Evolutionary conservation across 2,888 invertebrate species (phyloP), one percentile per base, ranked within the genome.

Genomic region (Kuschelorhynchus macadamiae): DNA sequence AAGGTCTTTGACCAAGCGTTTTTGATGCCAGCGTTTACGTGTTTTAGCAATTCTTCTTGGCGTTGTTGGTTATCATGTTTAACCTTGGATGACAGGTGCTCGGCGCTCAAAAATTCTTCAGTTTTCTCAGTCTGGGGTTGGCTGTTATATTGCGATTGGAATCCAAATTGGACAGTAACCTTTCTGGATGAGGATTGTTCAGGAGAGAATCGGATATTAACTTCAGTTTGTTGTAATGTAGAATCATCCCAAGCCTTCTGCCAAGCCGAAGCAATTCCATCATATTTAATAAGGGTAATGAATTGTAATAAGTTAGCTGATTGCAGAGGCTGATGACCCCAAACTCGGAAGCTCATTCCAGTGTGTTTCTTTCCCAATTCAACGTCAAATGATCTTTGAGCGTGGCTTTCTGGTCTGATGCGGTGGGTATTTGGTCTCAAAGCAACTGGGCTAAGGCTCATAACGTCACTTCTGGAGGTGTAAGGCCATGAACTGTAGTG

Each of bases 401-500:
- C 76, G 72, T 80, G 73, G 8, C 77, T 74, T 72, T 81, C 72
- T 30, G 77, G 78, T 18, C 50, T 60, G 57, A 88, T 82, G 14
- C 86, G 67, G 75, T 86, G 85, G 4, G 87, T 85, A 42, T 84
- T 70, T 42, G 84, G 79, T 60, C 86, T 84, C 59, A 85, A 84
- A 18, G 85, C 81, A 18, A 87, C 80, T 3, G 90, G 87, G 47
- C 85, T 82, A 44, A 88, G 79, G 12, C 84, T 81, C 47, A 88
- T 84, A 72, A 89, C 87, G 74, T 89, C 86, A 75, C 87, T 86
- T 72, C 82, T 85, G 0, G 88, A 81, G n/a, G 89, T 89, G 81
- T 88, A 92, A 4, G 92, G 92, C 84, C 87, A 85, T 0, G 87
- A 85, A 76, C 89, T 89, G 81, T 84, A 86, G 76, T 91, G 89